A percentile compares a stretch with the other conserved stretches of the same genome.
These are phyloP conservation scores for Steinernema scapterisci DNA, from an alignment of 2,888 invertebrate genomes.

Conservation along the genomic window DNA sequence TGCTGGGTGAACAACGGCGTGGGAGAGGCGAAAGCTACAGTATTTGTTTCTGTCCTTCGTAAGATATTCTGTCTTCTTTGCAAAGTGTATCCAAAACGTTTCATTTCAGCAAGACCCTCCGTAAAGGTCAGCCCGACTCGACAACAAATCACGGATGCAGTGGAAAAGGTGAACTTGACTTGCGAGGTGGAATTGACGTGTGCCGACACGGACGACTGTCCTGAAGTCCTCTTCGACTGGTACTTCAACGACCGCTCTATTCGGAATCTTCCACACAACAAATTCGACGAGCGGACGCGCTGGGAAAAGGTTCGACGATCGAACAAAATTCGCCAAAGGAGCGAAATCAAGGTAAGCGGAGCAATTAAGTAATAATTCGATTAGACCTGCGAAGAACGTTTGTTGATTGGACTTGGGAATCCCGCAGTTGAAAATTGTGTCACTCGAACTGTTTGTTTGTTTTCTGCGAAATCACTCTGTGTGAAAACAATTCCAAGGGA, in stretches of 20 bases:
- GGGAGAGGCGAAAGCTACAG: conserved; percentile 41
- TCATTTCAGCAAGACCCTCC: not conserved
- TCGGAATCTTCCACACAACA: conserved; percentile 10
- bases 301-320: conserved; percentile 20
- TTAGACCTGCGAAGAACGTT: not conserved
- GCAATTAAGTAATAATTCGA: not conserved
- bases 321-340: conserved; percentile 16
- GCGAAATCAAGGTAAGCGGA: conserved; percentile 8
- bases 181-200: conserved; percentile 55
- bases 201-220: conserved; percentile 47
- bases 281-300: conserved; percentile 8
- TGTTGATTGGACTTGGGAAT: no score
- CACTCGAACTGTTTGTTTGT: no score
- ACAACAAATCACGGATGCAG: conserved; percentile 11
- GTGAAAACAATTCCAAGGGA: no score
- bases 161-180: conserved; percentile 34
- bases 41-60: conserved; percentile 37
- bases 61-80: conserved; percentile 23
- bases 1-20: conserved; percentile 43
- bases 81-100: conserved; percentile 1
- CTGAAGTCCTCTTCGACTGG: conserved; percentile 60
- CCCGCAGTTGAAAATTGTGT: no score
- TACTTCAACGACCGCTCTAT: conserved; percentile 56
- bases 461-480: no score
- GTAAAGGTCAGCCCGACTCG: conserved; percentile 12